phyloP scores from a whole-genome alignment of 2,888 invertebrate genomes.

The Teinopalpus imperialis region DNA sequence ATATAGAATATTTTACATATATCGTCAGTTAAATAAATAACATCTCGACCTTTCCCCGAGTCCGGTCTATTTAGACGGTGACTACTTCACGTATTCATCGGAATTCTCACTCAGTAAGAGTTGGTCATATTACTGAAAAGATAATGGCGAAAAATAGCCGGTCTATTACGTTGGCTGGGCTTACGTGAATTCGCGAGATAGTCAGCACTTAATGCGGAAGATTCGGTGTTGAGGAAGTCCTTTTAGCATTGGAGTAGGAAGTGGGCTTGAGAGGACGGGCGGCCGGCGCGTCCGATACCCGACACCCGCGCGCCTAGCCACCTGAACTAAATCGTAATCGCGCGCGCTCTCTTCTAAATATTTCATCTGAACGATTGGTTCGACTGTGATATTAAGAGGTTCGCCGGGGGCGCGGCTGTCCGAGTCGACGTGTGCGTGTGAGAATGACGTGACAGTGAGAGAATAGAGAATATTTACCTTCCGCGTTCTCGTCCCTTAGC shows the following conservation, averaged over 20 bases:
- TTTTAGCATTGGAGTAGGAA: conserved; percentile 28
- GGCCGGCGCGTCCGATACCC: conserved; percentile 49
- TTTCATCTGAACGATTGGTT: conserved; percentile 28
- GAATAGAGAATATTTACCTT: conserved; percentile 61
- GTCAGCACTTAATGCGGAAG: too few species aligned
- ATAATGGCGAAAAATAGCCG: too few species aligned
- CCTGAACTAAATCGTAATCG: conserved; percentile 46
- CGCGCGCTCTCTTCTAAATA: conserved; percentile 64
- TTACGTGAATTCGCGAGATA: too few species aligned
- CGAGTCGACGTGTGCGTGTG: conserved; percentile 79
- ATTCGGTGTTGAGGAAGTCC: too few species aligned
- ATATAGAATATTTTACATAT: too few species aligned
- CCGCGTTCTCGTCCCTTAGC: conserved; percentile 70
- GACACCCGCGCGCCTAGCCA: conserved; percentile 78
- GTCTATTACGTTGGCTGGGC: too few species aligned
- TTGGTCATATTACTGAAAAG: too few species aligned
- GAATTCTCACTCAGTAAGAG: too few species aligned
- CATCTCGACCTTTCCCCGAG: too few species aligned
- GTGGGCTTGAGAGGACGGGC: conserved; percentile 37
- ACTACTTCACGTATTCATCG: too few species aligned
- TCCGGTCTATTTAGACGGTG: too few species aligned
- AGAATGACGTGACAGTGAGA: conserved; percentile 63
- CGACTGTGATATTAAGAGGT: conserved; percentile 48
- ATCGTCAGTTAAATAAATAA: too few species aligned
- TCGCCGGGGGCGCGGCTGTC: conserved; percentile 82